These are phyloP conservation scores for Osmerus eperlanus DNA, from an alignment of 2,113 vertebrate genomes.

Conservation along the genomic window DNA sequence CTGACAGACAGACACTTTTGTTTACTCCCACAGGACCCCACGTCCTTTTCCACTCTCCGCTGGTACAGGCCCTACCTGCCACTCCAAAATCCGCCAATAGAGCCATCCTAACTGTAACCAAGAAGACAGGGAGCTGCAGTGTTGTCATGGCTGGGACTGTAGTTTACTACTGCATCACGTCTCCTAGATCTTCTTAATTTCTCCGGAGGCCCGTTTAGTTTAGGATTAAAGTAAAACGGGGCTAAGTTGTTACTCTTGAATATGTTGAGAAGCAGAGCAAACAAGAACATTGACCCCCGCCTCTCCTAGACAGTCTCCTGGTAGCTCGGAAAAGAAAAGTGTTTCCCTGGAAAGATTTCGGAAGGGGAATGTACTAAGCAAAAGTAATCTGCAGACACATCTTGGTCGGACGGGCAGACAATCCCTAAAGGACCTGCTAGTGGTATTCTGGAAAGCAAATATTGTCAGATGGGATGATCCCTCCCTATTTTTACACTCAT, in stretches of 20 bases:
- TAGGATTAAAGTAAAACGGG: slow-evolving; percentile 49
- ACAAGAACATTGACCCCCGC: slow-evolving; percentile 50
- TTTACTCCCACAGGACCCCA: slow-evolving; percentile 63
- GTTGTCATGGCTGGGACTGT: not conserved
- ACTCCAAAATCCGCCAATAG: slow-evolving; percentile 43
- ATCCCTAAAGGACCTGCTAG: slow-evolving; percentile 58
- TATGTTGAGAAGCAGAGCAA: slow-evolving; percentile 48
- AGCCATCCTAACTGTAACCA: slow-evolving; percentile 45
- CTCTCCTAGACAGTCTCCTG: slow-evolving; percentile 45
- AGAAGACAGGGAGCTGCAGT: slow-evolving; percentile 36
- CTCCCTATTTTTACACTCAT: slow-evolving; percentile 47
- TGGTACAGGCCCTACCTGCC: slow-evolving; percentile 34
- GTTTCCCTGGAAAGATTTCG: slow-evolving; percentile 39
- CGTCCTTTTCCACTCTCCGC: slow-evolving; percentile 17
- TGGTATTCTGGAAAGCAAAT: slow-evolving; percentile 58
- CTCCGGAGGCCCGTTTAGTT: slow-evolving; percentile 42
- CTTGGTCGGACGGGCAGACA: slow-evolving; percentile 6
- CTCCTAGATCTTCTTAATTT: slow-evolving; percentile 26
- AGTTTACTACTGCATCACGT: not conserved
- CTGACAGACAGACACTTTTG: slow-evolving; percentile 60
- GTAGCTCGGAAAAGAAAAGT: slow-evolving; percentile 55
- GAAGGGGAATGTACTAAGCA: slow-evolving; percentile 33
- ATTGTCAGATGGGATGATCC: slow-evolving; percentile 43
- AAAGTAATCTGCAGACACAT: not conserved
- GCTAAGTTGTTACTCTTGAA: slow-evolving; percentile 56